Evolutionary conservation across 2,113 vertebrate genomes (phyloP), one percentile per base, ranked within the genome.

Genomic region (Prunella himalayana): DNA sequence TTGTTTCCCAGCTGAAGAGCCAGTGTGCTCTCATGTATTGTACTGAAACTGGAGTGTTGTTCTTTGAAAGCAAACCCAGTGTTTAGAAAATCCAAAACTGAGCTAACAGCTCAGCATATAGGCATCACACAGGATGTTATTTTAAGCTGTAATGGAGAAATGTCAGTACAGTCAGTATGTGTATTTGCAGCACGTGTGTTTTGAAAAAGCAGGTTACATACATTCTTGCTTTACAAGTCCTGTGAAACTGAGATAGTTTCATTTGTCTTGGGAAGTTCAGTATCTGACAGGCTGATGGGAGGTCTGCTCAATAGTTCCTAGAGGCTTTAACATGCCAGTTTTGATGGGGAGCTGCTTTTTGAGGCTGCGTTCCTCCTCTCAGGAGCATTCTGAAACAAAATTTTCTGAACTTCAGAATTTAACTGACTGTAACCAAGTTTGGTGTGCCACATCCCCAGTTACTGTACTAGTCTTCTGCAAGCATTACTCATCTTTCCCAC

Each of bases 1-100:
- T 96, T 93, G 41, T 95, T 97, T 96, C 81, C 88, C 91, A 97
- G 94, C 94, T 92, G 86, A 96, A 92, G 95, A 97, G 83, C 90
- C 89, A 87, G 39, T 89, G 45, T 90, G 81, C 66, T 86, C 91
- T 88, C 90, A 82, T 92, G 96, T 91, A 96, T 86, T 86, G 57
- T 82, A 86, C 92, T 94, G 95, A 92, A 97, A 96, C 94, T 1
- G 9, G 61, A 82, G 79, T 41, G 15, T 93, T 95, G 78, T 94
- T 97, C 97, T 98, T 98, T 97, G 97, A 98, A 98, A 98, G 97
- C 87, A 88, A 97, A 97, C 81, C 60, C 89, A 73, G 87, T 79
- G 75, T 97, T 97, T 90, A 96, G 95, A 97, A 97, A 98, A 96
- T 91, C 73, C 94, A 73, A 94, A 97, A 82, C 22, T 80, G 95